Conservation (phyloP, 2,113 vertebrate genomes). For the Clarias gariepinus region DNA sequence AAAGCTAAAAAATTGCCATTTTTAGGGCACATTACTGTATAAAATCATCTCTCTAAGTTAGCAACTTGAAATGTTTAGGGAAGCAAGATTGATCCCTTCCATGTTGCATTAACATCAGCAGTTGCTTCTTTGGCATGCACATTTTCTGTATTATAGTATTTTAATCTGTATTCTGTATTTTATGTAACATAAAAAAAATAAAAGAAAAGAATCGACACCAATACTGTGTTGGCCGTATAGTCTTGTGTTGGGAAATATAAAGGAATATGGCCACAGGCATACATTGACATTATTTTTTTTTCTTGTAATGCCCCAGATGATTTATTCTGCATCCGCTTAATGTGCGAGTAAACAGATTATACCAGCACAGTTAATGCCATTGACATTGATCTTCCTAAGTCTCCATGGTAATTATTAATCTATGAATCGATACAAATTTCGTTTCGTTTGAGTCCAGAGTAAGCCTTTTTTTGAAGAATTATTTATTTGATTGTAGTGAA, state of each 20-base stretch:
- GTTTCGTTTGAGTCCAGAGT: constrained; percentile 65
- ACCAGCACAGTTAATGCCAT: constrained; percentile 64
- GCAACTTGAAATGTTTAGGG: no score
- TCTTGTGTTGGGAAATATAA: neutral
- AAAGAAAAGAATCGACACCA: no score
- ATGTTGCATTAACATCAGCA: no score
- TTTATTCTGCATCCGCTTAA: constrained; percentile 55
- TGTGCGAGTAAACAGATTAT: constrained; percentile 66
- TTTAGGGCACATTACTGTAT: no score
- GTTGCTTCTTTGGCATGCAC: no score
- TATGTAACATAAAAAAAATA: no score
- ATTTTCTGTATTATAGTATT: no score
- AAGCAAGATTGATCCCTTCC: no score
- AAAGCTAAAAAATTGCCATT: no score
- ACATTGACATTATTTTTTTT: constrained; percentile 11
- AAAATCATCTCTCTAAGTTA: no score
- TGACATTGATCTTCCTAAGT: constrained; percentile 65
- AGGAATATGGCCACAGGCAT: constrained; percentile 3
- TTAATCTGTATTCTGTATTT: no score
- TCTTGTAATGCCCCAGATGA: constrained; percentile 49
- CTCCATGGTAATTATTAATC: constrained; percentile 71
- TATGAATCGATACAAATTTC: constrained; percentile 71
- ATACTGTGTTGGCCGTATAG: neutral
- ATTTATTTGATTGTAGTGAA: constrained; percentile 30
- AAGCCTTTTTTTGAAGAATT: constrained; percentile 42